Evolutionary conservation across 2,797 vertebrate species (phyloP).

Genomic region (Melanotaenia pygmaea): DNA sequence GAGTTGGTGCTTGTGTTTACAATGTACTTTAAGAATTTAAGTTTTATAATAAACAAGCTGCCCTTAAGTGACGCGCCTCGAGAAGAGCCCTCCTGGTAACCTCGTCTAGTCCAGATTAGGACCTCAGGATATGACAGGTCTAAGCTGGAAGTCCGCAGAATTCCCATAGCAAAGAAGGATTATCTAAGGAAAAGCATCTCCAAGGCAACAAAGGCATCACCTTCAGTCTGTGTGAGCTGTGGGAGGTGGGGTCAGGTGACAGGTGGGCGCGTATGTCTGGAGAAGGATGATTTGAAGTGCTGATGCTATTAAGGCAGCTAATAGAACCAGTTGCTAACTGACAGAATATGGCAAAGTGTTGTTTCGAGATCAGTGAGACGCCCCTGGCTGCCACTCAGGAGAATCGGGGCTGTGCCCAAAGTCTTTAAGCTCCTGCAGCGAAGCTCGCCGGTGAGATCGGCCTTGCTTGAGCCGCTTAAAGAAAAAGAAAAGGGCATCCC

Average conservation of each 20-base stretch:
- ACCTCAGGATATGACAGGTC: constrained; percentile 42
- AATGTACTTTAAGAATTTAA: background rate
- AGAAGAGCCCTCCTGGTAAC: constrained; percentile 7
- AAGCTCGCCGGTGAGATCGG: constrained; percentile 37
- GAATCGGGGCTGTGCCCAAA: constrained; percentile 31
- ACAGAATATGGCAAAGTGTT: constrained; percentile 17
- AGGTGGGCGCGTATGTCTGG: background rate
- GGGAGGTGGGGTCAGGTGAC: background rate
- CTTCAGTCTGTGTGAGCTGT: constrained; percentile 8
- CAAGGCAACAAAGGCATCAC: constrained; percentile 5
- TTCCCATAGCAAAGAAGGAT: constrained; percentile 58
- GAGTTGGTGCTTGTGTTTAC: background rate
- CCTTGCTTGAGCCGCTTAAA: constrained; percentile 57
- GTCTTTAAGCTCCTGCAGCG: constrained; percentile 46
- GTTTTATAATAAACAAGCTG: background rate
- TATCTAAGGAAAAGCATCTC: constrained; percentile 38
- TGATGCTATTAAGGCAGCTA: constrained; percentile 5
- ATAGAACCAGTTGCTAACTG: constrained; percentile 16
- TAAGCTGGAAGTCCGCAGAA: constrained; percentile 43
- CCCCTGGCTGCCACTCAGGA: constrained; percentile 20
- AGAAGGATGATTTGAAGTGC: background rate
- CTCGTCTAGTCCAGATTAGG: constrained; percentile 54
- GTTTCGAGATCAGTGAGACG: constrained; percentile 18
- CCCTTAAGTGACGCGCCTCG: background rate
- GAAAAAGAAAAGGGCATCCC: constrained; percentile 56